A percentile compares a stretch with the other conserved stretches of the same genome.
These are phyloP conservation scores for Folsomia candida DNA, from an alignment of 2,888 invertebrate species.

Conservation along the genomic window DNA sequence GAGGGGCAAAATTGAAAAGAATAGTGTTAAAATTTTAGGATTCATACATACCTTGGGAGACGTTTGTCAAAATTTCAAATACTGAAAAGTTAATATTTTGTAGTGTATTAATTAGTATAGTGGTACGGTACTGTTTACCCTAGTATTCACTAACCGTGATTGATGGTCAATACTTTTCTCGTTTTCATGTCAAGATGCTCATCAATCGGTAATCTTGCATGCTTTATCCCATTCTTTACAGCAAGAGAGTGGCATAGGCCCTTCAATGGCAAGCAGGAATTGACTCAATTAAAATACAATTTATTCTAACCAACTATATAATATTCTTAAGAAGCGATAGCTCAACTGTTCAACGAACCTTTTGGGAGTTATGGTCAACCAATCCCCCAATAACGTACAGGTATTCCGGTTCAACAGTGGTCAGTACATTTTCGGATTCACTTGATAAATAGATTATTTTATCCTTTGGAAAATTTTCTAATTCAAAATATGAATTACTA, in stretches of 20 bases:
- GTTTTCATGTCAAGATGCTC: conserved; percentile 88
- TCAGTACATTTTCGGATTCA: conserved; percentile 85
- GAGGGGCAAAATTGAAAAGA: too few species aligned
- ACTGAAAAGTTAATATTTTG: conserved; percentile 68
- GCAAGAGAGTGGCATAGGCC: conserved; percentile 84
- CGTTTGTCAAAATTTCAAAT: conserved; percentile 74
- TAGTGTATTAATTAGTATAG: too few species aligned
- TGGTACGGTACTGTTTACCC: conserved; percentile 8
- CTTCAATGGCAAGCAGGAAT: too few species aligned
- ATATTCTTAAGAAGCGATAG: too few species aligned
- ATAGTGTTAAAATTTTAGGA: too few species aligned
- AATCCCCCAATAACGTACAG: conserved; percentile 94
- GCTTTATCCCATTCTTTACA: conserved; percentile 69
- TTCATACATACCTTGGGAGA: conserved; percentile 76
- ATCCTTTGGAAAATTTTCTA: conserved; percentile 66
- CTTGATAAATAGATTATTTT: conserved; percentile 87
- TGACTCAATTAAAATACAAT: too few species aligned
- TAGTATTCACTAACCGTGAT: conserved; percentile 80
- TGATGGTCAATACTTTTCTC: conserved; percentile 88
- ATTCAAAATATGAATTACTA: conserved; percentile 64
- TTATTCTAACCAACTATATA: too few species aligned
- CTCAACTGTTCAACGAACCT: conserved; percentile 62
- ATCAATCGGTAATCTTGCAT: conserved; percentile 82
- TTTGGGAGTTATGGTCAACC: conserved; percentile 95
- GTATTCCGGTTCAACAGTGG: conserved; percentile 69